Evolutionary conservation across 2,113 vertebrate species (phyloP).

Genomic region (Thymallus thymallus): DNA sequence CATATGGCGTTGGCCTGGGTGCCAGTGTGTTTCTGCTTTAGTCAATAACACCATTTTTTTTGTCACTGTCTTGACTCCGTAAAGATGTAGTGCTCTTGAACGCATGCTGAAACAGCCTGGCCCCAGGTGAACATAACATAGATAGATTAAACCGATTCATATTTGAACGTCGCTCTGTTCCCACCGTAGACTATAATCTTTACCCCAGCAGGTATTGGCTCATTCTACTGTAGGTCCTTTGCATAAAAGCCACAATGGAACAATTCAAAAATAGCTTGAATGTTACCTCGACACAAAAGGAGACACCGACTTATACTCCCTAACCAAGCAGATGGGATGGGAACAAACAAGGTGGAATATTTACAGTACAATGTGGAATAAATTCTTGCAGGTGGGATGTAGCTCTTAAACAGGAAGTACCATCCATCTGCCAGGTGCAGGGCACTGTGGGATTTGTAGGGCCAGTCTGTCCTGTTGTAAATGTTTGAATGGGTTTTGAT

Average conservation of each 20-base stretch:
- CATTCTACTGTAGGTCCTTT: constrained; percentile 38
- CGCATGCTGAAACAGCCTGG: constrained; percentile 14
- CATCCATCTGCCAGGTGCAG: constrained; percentile 1
- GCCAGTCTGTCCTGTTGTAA: constrained; percentile 16
- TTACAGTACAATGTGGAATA: constrained; percentile 74
- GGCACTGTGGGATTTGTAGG: constrained; percentile 13
- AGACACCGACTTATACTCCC: constrained; percentile 66
- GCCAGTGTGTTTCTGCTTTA: constrained; percentile 23
- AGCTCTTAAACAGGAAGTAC: constrained; percentile 22
- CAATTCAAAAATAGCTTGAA: constrained; percentile 52
- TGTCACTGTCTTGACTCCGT: no score
- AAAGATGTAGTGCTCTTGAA: no score
- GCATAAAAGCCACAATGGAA: constrained; percentile 41
- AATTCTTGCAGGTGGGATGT: constrained; percentile 33
- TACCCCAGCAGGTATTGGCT: constrained; percentile 5
- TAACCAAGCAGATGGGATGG: constrained; percentile 58
- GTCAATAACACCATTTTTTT: constrained; percentile 7
- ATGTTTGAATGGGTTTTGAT: background rate
- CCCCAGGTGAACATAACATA: constrained; percentile 17
- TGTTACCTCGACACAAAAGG: constrained; percentile 52
- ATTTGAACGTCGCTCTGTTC: constrained; percentile 20
- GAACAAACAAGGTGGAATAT: constrained; percentile 71
- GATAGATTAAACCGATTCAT: background rate
- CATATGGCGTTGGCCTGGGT: constrained; percentile 40
- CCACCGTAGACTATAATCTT: constrained; percentile 10